Evolutionary conservation across 2,888 invertebrate genomes (phyloP), one percentile per base, ranked within the genome.

Genomic region (Steromphala cineraria): DNA sequence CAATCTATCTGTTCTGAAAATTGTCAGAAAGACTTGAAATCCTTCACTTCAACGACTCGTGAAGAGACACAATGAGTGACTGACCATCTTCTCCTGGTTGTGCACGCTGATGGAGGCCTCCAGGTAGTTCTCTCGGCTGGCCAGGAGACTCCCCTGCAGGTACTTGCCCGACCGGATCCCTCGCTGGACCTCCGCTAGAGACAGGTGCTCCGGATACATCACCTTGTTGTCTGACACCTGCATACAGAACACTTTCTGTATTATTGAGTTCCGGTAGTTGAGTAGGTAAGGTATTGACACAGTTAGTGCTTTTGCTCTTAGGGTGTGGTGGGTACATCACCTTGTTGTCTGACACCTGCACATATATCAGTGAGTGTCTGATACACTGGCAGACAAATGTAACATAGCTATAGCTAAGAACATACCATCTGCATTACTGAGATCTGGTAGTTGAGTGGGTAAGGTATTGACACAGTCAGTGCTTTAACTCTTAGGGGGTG

Each of bases 91-190:
- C 52, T 98, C 97, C 91, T 95, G 95, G 17, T 95, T 95, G 90
- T 96, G 97, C 0, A 97, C 96, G 92, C 95, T 96, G 10, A 97
- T 97, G 83, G 95, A 96, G 13, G 98, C 99, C 94, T 99, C 99
- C 17, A 98, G 94, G 92, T 97, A 99, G 93, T 99, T 99, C 90
- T 98, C 98, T 78, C 97, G 95, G 0, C 98, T 98, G 0, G 98
- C 97, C 82, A 92, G 90, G 85, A 94, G 93, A 0, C 96, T 95
- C 0, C 98, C 98, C 89, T 95, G 98, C 56, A 96, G 92, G 5
- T 97, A 94, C 86, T 95, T 95, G 0, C 97, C 97, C 83, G 94
- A 95, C 89, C 96, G 96, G 67, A 99, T 95, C 0, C 98, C 98
- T 0, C 95, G 94, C 82, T 97, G 96, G 21, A 99, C 95, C 91